These are phyloP conservation scores for Lucifuga dentata DNA, from an alignment of 2,113 vertebrate genomes.

Conservation along the genomic window DNA sequence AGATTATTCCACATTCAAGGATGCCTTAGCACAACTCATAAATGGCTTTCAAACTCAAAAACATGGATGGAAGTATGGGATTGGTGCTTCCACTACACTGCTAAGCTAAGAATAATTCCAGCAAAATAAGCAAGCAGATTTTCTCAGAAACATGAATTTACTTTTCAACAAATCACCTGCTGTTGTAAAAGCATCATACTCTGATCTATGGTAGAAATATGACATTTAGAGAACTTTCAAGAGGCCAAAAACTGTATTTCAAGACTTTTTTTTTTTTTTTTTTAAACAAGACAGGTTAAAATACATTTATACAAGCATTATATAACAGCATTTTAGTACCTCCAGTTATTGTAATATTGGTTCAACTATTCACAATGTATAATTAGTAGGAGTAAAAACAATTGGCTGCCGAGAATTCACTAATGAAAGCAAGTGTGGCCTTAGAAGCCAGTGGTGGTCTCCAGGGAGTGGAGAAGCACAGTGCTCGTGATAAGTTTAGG, in stretches of 20 bases:
- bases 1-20: neutral
- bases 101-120: neutral
- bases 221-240: neutral
- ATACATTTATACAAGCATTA: neutral
- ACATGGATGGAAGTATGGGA: neutral
- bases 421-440: constrained; percentile 48
- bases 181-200: neutral
- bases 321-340: neutral
- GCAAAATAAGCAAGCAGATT: neutral
- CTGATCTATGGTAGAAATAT: too few species aligned
- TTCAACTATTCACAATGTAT: constrained; percentile 13
- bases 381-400: constrained; percentile 25
- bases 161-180: constrained; percentile 1
- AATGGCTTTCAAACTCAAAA: constrained; percentile 2
- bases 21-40: constrained; percentile 10
- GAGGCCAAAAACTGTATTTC: too few species aligned
- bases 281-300: neutral
- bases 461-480: constrained; percentile 16
- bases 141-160: constrained; percentile 1
- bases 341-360: constrained; percentile 1
- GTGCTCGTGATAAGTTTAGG: constrained; percentile 51
- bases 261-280: neutral
- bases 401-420: constrained; percentile 8
- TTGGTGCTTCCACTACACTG: neutral
- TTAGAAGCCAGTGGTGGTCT: constrained; percentile 28